Conservation (phyloP, 2,113 vertebrate species). For the Tylochromis polylepis region DNA sequence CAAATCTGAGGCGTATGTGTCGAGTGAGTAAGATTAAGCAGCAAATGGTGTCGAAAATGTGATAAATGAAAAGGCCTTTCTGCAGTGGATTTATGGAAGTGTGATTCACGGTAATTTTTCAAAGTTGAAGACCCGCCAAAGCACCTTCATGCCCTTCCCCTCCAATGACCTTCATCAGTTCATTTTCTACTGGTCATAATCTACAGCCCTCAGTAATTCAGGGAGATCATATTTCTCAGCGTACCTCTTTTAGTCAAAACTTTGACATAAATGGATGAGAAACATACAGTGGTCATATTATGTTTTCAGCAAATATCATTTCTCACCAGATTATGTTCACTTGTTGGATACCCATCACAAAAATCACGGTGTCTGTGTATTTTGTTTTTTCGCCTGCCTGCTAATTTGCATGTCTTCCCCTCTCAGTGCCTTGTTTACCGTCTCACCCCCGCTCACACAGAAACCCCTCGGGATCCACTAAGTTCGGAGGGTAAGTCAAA, state of each 20-base stretch:
- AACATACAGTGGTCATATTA: neutral
- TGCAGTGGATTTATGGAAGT: neutral
- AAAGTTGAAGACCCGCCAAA: neutral
- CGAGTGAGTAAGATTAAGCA: neutral
- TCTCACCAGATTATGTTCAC: neutral
- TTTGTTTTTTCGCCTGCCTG: neutral
- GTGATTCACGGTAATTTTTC: neutral
- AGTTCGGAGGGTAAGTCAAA: constrained; percentile 64
- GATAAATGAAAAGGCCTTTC: neutral
- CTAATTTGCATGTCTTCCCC: constrained; percentile 22
- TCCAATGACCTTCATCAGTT: neutral
- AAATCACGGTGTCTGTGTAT: neutral
- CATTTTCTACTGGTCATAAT: neutral
- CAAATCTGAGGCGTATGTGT: neutral
- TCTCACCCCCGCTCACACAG: constrained; percentile 4
- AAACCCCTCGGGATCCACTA: constrained; percentile 21
- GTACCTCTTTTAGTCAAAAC: neutral
- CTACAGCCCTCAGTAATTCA: neutral
- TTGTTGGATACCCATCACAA: neutral
- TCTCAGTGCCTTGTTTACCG: neutral
- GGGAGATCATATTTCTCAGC: neutral
- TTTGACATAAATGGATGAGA: neutral
- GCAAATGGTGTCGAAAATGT: constrained; percentile 5
- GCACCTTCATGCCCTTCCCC: neutral
- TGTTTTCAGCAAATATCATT: neutral